These are phyloP conservation scores for Tigriopus californicus DNA, from an alignment of 2,888 invertebrate species.

Conservation along the genomic window DNA sequence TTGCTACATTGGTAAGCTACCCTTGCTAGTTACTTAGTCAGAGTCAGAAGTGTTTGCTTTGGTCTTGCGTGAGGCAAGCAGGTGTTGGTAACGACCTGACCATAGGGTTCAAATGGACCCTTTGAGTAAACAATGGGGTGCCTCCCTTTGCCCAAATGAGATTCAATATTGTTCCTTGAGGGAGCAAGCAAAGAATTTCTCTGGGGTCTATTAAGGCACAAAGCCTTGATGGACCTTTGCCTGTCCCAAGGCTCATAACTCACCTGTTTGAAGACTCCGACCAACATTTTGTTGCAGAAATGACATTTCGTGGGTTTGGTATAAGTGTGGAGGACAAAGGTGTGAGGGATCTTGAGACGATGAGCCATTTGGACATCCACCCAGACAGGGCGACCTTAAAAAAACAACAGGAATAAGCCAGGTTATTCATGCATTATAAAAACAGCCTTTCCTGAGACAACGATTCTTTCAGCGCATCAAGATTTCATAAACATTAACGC, in stretches of 20 bases:
- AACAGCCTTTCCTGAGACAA: too few relatives aligned
- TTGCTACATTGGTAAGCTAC: too few relatives aligned
- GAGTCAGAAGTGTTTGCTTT: too few relatives aligned
- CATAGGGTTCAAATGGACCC: not conserved
- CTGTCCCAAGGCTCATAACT: not conserved
- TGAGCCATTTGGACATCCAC: slow-evolving; percentile 48
- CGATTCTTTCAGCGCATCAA: too few relatives aligned
- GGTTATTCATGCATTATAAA: too few relatives aligned
- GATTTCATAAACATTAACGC: too few relatives aligned
- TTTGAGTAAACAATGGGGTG: not conserved
- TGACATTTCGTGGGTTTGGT: slow-evolving; percentile 92
- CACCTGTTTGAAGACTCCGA: slow-evolving; percentile 60
- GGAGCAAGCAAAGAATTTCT: not conserved
- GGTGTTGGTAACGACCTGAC: too few relatives aligned
- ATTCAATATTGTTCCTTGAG: not conserved
- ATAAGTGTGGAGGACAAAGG: slow-evolving; percentile 89
- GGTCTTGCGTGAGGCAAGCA: too few relatives aligned
- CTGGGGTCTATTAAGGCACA: not conserved
- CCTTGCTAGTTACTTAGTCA: too few relatives aligned
- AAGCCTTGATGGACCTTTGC: not conserved
- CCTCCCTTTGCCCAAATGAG: not conserved
- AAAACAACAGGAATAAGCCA: slow-evolving; percentile 23
- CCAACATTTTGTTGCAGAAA: slow-evolving; percentile 80
- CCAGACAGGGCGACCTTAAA: slow-evolving; percentile 48
- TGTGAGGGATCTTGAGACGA: slow-evolving; percentile 53